These are phyloP conservation scores for Sylvilagus floridanus DNA, from an alignment of 2,797 vertebrate genomes.

Conservation along the genomic window DNA sequence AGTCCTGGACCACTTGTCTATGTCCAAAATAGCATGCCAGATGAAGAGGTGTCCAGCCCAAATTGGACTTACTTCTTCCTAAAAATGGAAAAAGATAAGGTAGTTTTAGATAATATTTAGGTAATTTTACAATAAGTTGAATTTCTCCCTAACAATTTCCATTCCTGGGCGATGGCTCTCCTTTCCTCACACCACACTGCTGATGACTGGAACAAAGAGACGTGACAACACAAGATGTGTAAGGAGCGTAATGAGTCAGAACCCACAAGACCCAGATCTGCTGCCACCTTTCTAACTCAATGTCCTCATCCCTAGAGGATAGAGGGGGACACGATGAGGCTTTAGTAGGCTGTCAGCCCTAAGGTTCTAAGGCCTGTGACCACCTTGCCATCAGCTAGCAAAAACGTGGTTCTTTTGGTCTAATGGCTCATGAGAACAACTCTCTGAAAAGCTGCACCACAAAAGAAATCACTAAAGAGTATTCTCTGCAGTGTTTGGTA, in stretches of 20 bases:
- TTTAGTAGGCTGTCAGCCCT: not conserved
- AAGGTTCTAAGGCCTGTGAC: not conserved
- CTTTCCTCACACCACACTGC: not conserved
- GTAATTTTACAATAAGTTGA: not conserved
- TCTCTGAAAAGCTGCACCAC: not conserved
- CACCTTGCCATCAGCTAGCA: not conserved
- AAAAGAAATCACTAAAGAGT: not conserved
- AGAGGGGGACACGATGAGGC: not conserved
- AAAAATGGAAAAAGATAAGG: slow-evolving; percentile 68
- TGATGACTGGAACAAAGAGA: not conserved
- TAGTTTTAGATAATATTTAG: slow-evolving; percentile 33
- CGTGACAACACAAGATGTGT: not conserved
- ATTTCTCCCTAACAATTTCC: not conserved
- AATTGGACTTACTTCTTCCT: slow-evolving; percentile 91
- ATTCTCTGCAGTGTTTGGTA: not conserved
- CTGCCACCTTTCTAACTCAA: not conserved
- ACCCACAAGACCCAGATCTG: not conserved
- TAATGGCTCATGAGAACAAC: not conserved
- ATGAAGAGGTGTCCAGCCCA: slow-evolving; percentile 95
- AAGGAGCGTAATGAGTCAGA: fast-evolving
- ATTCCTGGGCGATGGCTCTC: not conserved
- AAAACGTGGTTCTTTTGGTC: not conserved
- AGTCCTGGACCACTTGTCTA: slow-evolving; percentile 91
- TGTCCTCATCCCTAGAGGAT: not conserved
- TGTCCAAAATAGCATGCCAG: slow-evolving; percentile 94